These are phyloP conservation scores for Pelagia noctiluca DNA, from an alignment of 30 jellyfish, hydroid and myxozoan genomes.

Conservation along the genomic window DNA sequence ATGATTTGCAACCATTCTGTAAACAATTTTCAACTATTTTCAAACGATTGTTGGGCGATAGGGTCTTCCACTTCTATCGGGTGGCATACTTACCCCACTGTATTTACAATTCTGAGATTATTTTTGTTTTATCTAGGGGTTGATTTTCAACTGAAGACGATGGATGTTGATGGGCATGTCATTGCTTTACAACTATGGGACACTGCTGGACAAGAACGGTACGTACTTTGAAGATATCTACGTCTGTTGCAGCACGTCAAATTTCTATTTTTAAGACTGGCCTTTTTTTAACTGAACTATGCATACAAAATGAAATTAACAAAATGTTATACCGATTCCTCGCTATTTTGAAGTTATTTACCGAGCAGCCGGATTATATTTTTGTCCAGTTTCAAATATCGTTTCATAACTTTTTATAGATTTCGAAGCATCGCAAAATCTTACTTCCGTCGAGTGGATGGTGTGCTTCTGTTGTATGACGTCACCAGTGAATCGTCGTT, in stretches of 20 bases:
- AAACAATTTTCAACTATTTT: too few species aligned
- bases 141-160: conserved; percentile 91
- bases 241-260: not conserved
- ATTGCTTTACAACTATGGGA: conserved; percentile 97
- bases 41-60: too few species aligned
- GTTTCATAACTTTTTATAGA: conserved; percentile 23
- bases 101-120: too few species aligned
- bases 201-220: conserved; percentile 99
- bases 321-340: too few species aligned
- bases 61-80: too few species aligned
- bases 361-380: too few species aligned
- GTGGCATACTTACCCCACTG: too few species aligned
- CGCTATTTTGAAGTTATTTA: too few species aligned
- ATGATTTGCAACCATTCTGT: too few species aligned
- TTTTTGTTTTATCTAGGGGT: conserved; percentile 71
- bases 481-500: conserved; percentile 98
- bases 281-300: too few species aligned
- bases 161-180: conserved; percentile 79
- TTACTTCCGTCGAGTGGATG: conserved; percentile 97
- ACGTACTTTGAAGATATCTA: not conserved
- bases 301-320: too few species aligned
- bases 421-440: conserved; percentile 97
- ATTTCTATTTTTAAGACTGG: not conserved
- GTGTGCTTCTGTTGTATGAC: conserved; percentile 96
- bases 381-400: not conserved